These are phyloP conservation scores for Eristalinus aeneus DNA, from an alignment of 2,888 invertebrate species.

Conservation along the genomic window DNA sequence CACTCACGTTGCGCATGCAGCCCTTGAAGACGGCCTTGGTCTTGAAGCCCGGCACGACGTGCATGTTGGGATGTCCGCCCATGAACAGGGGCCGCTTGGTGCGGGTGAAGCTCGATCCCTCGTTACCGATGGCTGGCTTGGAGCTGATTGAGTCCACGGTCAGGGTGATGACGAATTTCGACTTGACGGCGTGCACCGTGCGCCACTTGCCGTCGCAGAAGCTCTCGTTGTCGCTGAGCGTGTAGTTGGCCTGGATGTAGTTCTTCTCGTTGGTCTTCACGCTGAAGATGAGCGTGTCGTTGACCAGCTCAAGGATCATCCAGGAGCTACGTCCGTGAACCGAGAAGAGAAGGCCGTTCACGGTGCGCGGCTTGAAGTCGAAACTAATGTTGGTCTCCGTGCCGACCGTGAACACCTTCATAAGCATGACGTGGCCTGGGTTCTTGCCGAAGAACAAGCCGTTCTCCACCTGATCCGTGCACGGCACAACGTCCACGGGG, in stretches of 20 bases:
- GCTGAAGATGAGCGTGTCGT: slow-evolving; percentile 91
- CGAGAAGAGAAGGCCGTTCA: slow-evolving; percentile 91
- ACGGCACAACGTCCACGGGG: slow-evolving; percentile 87
- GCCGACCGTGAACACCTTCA: slow-evolving; percentile 90
- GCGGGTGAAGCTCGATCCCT: slow-evolving; percentile 86
- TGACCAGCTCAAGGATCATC: slow-evolving; percentile 91
- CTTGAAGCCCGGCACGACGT: slow-evolving; percentile 84
- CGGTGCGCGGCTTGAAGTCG: slow-evolving; percentile 92
- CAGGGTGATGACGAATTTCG: slow-evolving; percentile 93
- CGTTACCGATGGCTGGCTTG: slow-evolving; percentile 86
- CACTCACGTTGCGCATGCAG: slow-evolving; percentile 87
- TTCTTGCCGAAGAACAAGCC: slow-evolving; percentile 93
- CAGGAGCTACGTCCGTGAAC: slow-evolving; percentile 91
- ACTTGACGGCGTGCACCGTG: slow-evolving; percentile 89
- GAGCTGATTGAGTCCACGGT: slow-evolving; percentile 91
- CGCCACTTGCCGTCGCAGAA: slow-evolving; percentile 99
- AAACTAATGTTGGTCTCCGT: slow-evolving; percentile 89
- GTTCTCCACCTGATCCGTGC: slow-evolving; percentile 88
- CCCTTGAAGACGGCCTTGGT: slow-evolving; percentile 89
- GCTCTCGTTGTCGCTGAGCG: slow-evolving; percentile 84
- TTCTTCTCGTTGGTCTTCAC: slow-evolving; percentile 91
- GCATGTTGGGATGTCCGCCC: slow-evolving; percentile 89
- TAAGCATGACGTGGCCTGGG: slow-evolving; percentile 86
- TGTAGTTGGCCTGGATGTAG: slow-evolving; percentile 86
- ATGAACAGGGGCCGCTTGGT: slow-evolving; percentile 93